phyloP scores from a whole-genome alignment of 2,888 invertebrate species.

The Parasteatoda lunata region DNA sequence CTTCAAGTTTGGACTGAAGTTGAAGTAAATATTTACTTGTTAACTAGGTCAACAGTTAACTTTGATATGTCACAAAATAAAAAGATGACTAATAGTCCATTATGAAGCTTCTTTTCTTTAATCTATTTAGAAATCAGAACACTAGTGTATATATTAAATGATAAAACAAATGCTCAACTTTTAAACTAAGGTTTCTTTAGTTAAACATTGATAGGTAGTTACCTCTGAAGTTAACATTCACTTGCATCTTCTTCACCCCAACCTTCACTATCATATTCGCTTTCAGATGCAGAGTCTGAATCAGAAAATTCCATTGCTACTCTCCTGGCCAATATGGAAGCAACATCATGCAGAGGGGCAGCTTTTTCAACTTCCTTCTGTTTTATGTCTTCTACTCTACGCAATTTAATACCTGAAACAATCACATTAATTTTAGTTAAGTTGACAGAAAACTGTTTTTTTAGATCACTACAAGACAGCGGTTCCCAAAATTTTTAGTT shows the following conservation, averaged over 20 bases:
- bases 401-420: conserved; percentile 87
- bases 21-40: no score
- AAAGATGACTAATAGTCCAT: no score
- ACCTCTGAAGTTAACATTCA: conserved; percentile 68
- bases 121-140: no score
- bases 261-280: conserved; percentile 87
- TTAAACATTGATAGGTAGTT: not conserved
- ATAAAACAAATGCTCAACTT: no score
- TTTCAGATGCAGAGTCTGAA: conserved; percentile 81
- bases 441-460: not conserved
- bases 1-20: no score
- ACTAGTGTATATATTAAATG: no score
- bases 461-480: no score
- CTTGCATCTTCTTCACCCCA: conserved; percentile 83
- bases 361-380: conserved; percentile 79
- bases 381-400: conserved; percentile 89
- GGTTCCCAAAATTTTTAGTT: no score
- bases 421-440: not conserved
- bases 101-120: no score
- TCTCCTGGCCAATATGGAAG: conserved; percentile 93
- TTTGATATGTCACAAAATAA: no score
- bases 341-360: conserved; percentile 86
- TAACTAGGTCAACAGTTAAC: no score
- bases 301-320: conserved; percentile 94
- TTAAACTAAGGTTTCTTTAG: no score